Evolutionary conservation across 2,888 invertebrate genomes (phyloP), one percentile per base, ranked within the genome.

Genomic region (Troides aeacus): DNA sequence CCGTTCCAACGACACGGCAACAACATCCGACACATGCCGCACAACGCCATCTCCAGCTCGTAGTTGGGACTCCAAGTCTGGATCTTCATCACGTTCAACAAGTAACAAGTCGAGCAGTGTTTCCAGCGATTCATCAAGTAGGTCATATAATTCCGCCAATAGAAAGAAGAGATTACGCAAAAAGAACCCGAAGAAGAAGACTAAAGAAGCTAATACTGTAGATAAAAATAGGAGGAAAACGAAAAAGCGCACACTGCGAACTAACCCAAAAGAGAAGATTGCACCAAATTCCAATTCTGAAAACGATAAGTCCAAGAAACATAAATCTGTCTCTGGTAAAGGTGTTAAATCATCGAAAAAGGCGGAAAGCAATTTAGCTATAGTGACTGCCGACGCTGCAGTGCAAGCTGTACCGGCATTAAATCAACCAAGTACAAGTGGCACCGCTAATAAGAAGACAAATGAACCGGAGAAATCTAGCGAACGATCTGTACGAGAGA

Each of bases 301-400:
- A 36, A 77, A 73, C 50, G 82, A 81, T 39, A 81, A 80, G 58
- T 74, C 76, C 10, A 77, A 75, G 64, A 84, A 84, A 73, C 77
- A 82, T 10, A 89, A 89, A 74, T 84, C 88, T 0, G 78, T 77
- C 70, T 81, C 82, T 17, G 87, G 88, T 0, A 86, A 84, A 68
- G 88, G 87, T 0, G 88, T 87, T 0, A 89, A 89, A 72, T 83
- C 84, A 2, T 86, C 89, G 12, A 85, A 79, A 68, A 77, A 74
- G 64, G 66, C 62, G 4, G 62, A 23, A 2, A 21, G 59, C 2
- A 68, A 23, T 50, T 69, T 57, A 53, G 71, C 68, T 12, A 64
- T 69, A 1, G 60, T 63, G 12, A 63, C 71, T 8, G 68, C 74
- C 4, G 71, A 68, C 58, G 60, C 61, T 21, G n/a, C 64, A 17